phyloP scores from a whole-genome alignment of 2,797 vertebrate species.

The Bradypodion ventrale region DNA sequence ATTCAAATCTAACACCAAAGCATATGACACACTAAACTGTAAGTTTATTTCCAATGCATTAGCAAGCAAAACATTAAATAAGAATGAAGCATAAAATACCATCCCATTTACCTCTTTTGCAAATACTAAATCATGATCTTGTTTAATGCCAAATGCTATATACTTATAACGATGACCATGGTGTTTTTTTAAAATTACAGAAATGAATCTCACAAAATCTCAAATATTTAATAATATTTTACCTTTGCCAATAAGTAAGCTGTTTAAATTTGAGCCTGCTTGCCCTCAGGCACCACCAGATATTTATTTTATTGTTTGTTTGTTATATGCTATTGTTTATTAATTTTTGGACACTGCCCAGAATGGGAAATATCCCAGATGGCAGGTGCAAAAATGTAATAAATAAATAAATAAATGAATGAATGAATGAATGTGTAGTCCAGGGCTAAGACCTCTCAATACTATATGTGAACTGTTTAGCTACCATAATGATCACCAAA shows the following conservation, averaged over 20 bases:
- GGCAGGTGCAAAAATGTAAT: too few relatives aligned
- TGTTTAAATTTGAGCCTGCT: too few relatives aligned
- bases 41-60: slow-evolving; percentile 63
- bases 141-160: slow-evolving; percentile 58
- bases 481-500: neutral
- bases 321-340: too few relatives aligned
- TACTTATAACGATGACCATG: slow-evolving; percentile 53
- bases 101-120: slow-evolving; percentile 37
- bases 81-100: slow-evolving; percentile 55
- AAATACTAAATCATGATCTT: slow-evolving; percentile 58
- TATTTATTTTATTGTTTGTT: too few relatives aligned
- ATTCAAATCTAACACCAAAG: slow-evolving; percentile 78
- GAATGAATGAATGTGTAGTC: too few relatives aligned
- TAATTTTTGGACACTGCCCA: too few relatives aligned
- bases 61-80: slow-evolving; percentile 55
- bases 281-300: too few relatives aligned
- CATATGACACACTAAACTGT: slow-evolving; percentile 63
- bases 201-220: neutral
- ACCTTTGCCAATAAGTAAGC: too few relatives aligned
- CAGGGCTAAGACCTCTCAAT: neutral
- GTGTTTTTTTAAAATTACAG: neutral
- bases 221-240: too few relatives aligned
- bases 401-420: too few relatives aligned
- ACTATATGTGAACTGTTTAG: neutral
- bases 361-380: too few relatives aligned